Evolutionary conservation across 2,888 invertebrate species (phyloP).

Genomic region (Melanophora roralis): DNA sequence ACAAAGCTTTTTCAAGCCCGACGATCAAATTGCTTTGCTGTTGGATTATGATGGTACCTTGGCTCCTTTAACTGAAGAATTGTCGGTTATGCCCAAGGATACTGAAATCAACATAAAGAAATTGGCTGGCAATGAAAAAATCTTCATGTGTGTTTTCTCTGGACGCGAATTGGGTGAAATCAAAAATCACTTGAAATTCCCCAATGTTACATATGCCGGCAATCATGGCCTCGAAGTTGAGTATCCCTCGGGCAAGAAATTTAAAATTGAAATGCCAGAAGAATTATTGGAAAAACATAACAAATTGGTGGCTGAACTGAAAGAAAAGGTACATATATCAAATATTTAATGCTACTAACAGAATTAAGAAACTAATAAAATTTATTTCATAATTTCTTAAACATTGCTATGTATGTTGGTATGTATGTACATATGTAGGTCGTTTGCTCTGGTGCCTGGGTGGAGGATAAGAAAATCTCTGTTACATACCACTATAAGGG

Average conservation of each 20-base stretch:
- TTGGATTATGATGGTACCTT: constrained; percentile 88
- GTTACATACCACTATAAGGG: constrained; percentile 86
- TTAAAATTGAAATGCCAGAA: constrained; percentile 86
- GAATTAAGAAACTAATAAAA: too few relatives aligned
- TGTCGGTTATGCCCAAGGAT: constrained; percentile 81
- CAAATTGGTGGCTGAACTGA: constrained; percentile 81
- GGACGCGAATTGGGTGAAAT: constrained; percentile 86
- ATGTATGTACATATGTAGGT: constrained; percentile 76
- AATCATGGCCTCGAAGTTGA: constrained; percentile 87
- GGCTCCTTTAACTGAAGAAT: constrained; percentile 85
- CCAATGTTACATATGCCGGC: constrained; percentile 84
- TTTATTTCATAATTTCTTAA: too few relatives aligned
- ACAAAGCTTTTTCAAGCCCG: constrained; percentile 79
- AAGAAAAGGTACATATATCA: constrained; percentile 80
- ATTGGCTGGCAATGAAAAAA: constrained; percentile 83
- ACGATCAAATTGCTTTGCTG: constrained; percentile 83
- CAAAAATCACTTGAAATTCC: constrained; percentile 81
- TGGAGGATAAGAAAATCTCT: constrained; percentile 86
- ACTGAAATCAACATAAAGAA: constrained; percentile 84
- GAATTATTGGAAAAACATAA: constrained; percentile 83
- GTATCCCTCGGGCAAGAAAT: constrained; percentile 86
- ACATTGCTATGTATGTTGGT: not conserved
- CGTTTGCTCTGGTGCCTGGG: constrained; percentile 86
- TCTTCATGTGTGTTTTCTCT: constrained; percentile 85
- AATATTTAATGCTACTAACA: too few relatives aligned